These are phyloP conservation scores for Anorthoa munda DNA, from an alignment of 2,888 invertebrate species.

Conservation along the genomic window DNA sequence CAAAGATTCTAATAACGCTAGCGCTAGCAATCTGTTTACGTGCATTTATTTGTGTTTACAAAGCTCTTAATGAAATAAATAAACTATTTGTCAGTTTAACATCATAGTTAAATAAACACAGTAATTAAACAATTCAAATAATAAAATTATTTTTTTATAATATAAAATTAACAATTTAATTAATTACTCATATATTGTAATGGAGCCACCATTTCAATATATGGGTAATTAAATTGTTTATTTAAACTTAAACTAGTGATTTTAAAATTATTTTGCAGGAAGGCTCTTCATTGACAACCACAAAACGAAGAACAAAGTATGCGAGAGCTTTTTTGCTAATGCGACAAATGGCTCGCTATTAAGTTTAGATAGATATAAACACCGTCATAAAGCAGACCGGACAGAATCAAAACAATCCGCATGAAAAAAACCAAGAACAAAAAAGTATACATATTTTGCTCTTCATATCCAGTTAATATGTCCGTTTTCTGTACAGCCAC, in stretches of 20 bases:
- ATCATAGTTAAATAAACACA: neutral
- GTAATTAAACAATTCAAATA: slow-evolving; percentile 6
- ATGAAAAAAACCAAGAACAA: neutral
- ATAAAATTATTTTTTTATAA: too few species aligned
- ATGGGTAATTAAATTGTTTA: neutral
- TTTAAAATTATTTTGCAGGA: slow-evolving; percentile 3
- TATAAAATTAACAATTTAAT: too few species aligned
- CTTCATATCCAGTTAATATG: neutral
- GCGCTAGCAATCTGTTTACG: slow-evolving; percentile 32
- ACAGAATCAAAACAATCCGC: neutral
- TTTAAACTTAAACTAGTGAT: slow-evolving; percentile 4
- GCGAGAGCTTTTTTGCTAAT: neutral
- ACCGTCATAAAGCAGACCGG: too few species aligned
- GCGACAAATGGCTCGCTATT: neutral
- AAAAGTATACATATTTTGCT: neutral
- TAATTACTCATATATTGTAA: too few species aligned
- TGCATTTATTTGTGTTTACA: slow-evolving; percentile 41
- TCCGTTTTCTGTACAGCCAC: slow-evolving; percentile 10
- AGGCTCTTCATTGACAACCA: neutral
- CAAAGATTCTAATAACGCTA: slow-evolving; percentile 53
- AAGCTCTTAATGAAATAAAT: slow-evolving; percentile 29
- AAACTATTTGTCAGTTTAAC: slow-evolving; percentile 1
- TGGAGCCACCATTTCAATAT: too few species aligned
- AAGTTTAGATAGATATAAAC: neutral
- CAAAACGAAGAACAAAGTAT: neutral